These are phyloP conservation scores for Lacerta agilis DNA, from an alignment of 2,797 vertebrate genomes.

Conservation along the genomic window DNA sequence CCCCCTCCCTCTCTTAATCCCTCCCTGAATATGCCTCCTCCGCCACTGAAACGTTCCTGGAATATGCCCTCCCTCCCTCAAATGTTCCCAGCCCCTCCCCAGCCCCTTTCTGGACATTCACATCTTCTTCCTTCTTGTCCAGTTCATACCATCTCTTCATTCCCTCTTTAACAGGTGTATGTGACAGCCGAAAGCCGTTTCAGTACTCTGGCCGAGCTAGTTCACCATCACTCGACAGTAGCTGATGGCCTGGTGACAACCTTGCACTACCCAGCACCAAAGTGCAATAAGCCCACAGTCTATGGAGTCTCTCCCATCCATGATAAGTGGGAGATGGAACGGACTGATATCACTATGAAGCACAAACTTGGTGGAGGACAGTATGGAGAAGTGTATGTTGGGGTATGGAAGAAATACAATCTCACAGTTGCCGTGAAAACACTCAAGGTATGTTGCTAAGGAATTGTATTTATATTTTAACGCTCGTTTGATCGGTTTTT, in stretches of 20 bases:
- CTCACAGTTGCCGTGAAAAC: conserved; percentile 98
- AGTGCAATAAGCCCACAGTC: conserved; percentile 99
- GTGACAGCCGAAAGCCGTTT: conserved; percentile 98
- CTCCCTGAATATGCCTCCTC: too few relatives aligned
- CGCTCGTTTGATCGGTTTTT: too few relatives aligned
- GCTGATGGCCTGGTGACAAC: conserved; percentile 98
- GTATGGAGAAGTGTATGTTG: conserved; percentile 98
- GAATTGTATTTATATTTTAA: not conserved
- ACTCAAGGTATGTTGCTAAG: conserved; percentile 85
- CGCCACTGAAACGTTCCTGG: too few relatives aligned
- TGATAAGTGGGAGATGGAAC: conserved; percentile 99
- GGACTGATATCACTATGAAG: conserved; percentile 99
- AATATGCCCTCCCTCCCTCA: too few relatives aligned
- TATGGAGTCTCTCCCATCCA: conserved; percentile 99
- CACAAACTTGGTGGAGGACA: conserved; percentile 99
- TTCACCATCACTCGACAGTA: conserved; percentile 98
- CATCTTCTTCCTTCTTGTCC: not conserved
- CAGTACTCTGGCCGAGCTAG: conserved; percentile 94
- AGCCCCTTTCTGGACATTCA: not conserved
- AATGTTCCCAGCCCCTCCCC: too few relatives aligned
- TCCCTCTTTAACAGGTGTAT: conserved; percentile 84
- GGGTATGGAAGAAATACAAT: conserved; percentile 98
- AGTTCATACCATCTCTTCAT: conserved; percentile 33
- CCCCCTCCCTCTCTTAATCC: too few relatives aligned
- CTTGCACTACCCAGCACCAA: conserved; percentile 97